phyloP scores from a whole-genome alignment of 2,113 vertebrate species.

The Mandrillus leucophaeus region DNA sequence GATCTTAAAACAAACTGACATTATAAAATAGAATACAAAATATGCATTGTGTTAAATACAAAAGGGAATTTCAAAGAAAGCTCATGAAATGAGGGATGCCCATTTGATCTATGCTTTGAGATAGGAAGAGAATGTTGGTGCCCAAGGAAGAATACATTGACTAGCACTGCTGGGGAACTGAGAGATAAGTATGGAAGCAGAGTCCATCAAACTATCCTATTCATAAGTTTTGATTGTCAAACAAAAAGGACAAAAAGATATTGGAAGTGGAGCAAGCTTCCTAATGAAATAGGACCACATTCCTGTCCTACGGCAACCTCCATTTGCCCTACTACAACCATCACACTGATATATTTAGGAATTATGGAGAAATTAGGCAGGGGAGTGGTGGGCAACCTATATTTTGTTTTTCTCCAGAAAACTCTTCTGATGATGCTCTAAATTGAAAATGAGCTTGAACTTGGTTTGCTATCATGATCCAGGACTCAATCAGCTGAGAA shows the following conservation, averaged over 20 bases:
- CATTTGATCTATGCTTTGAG: neutral
- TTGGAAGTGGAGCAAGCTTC: neutral
- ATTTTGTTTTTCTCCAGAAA: neutral
- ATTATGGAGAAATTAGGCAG: neutral
- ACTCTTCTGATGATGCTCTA: neutral
- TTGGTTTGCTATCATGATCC: neutral
- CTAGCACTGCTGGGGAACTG: neutral
- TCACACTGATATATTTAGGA: neutral
- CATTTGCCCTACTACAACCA: neutral
- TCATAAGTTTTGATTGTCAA: neutral
- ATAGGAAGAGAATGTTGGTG: neutral
- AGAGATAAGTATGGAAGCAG: neutral
- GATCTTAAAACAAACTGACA: neutral
- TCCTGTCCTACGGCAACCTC: neutral
- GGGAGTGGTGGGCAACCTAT: neutral
- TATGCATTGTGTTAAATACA: neutral
- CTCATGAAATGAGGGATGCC: neutral
- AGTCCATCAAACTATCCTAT: neutral
- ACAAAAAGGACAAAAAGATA: neutral
- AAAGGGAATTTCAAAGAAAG: constrained; percentile 19
- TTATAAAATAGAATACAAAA: neutral
- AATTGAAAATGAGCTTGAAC: neutral
- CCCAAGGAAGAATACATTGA: neutral
- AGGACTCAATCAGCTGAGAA: neutral
- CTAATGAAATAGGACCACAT: neutral